Evolutionary conservation across 2,888 invertebrate species (phyloP), one percentile per base, ranked within the genome.

Genomic region (Drosophila mimica): DNA sequence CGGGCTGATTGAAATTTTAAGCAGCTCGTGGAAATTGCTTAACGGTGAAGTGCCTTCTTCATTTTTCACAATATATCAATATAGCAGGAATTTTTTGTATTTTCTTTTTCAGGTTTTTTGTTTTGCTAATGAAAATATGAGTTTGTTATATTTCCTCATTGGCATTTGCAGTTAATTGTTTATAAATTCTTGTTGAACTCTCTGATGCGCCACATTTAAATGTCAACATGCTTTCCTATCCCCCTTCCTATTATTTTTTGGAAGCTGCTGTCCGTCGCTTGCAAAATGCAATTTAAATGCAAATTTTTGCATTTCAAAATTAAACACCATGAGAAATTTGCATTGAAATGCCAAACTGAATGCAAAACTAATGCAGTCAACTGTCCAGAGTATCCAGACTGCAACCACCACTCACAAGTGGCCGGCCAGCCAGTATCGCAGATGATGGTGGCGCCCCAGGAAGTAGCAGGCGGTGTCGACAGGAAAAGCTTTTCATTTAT

Each of bases 231-330:
- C 28, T 49, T 30, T n/a, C 33, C 17, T 34, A 28, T 33, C 34
- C 28, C 30, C 20, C 8, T 8, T 4, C 6, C 8, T 17, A 3
- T 43, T 20, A 20, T 36, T 25, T 31, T 20, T 46, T 28, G 13
- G 20, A 25, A 20, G 31, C n/a, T 33, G 60, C n/a, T 54, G 38
- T 31, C 40, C 0, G 9, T 43, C 61, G 56, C 48, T 65, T 51
- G 71, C 31, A 49, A 76, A 86, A 82, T 86, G 83, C 85, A 86
- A 86, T 86, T 83, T 86, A 85, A 74, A 86, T 86, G 85, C 85
- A 86, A 86, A 87, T 85, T 76, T 71, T 58, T 60, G 68, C n/a
- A 87, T 87, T 84, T 57, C 72, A 68, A 84, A 86, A 79, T 86
- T 82, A 84, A 85, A 82, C 72, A 79, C 81, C 83, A 76, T 52